Evolutionary conservation across 2,888 invertebrate species (phyloP).

Genomic region (Osmoderma eremita): DNA sequence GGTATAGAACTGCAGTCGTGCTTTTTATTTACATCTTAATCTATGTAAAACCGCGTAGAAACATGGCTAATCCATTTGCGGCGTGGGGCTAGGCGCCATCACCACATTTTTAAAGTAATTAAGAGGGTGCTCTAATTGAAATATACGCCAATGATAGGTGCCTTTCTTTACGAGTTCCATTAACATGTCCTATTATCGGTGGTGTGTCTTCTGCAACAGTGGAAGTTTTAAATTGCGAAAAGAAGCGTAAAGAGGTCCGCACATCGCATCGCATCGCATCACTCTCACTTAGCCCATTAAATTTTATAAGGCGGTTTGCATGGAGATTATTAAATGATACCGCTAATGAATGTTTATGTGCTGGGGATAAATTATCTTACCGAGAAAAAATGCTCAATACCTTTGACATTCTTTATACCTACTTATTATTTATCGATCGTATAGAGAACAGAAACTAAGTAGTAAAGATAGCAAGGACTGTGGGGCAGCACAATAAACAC

Average conservation of each 20-base stretch:
- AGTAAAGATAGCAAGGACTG: too few species aligned
- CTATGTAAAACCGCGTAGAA: slow-evolving; percentile 52
- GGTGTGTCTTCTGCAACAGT: slow-evolving; percentile 39
- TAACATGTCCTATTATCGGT: slow-evolving; percentile 50
- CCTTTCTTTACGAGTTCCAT: slow-evolving; percentile 47
- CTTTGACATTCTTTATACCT: background rate
- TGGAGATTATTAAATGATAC: slow-evolving; percentile 39
- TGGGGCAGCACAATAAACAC: too few species aligned
- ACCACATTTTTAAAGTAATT: slow-evolving; percentile 54
- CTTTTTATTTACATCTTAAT: slow-evolving; percentile 47
- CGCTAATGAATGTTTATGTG: slow-evolving; percentile 38
- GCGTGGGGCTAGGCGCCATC: slow-evolving; percentile 52
- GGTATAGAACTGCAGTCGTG: background rate
- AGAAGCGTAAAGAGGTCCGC: background rate
- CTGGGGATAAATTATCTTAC: slow-evolving; percentile 27
- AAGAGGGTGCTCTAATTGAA: slow-evolving; percentile 57
- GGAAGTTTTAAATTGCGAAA: slow-evolving; percentile 31
- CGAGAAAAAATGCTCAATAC: background rate
- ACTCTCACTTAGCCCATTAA: slow-evolving; percentile 28
- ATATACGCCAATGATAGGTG: slow-evolving; percentile 56
- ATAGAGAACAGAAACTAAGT: too few species aligned
- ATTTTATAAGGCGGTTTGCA: slow-evolving; percentile 37
- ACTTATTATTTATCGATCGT: too few species aligned
- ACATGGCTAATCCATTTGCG: slow-evolving; percentile 56
- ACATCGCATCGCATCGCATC: too few species aligned